Evolutionary conservation across 1,140 invertebrate species (phyloP).

Genomic region (Drosophila setifemur): DNA sequence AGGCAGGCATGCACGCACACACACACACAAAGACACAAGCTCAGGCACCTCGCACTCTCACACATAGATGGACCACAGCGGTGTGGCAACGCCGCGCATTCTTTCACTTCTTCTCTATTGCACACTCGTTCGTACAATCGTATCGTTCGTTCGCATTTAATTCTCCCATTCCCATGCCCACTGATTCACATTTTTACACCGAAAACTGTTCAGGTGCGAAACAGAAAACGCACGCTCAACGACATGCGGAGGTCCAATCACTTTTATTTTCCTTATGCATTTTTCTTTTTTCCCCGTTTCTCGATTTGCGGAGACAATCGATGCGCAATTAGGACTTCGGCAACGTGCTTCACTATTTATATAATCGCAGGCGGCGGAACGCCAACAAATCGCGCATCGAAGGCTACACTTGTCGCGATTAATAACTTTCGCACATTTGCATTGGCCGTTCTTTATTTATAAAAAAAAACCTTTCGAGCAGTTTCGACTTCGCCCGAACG

Average conservation of each 20-base stretch:
- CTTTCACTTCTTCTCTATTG: constrained; percentile 65
- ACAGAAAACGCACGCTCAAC: constrained; percentile 14
- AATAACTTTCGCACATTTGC: constrained; percentile 28
- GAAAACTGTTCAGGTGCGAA: constrained; percentile 36
- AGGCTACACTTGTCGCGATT: constrained; percentile 22
- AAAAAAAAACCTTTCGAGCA: constrained; percentile 74
- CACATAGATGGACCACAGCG: constrained; percentile 21
- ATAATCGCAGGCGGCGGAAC: constrained; percentile 52
- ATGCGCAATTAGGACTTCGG: constrained; percentile 68
- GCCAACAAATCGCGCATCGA: constrained; percentile 19
- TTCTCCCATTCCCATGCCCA: constrained; percentile 56
- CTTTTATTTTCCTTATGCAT: constrained; percentile 10
- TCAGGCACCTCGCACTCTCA: constrained; percentile 13
- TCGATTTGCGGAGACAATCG: constrained; percentile 35
- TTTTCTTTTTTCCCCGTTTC: constrained; percentile 18
- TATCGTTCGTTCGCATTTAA: constrained; percentile 56
- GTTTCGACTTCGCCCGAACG: constrained; percentile 80
- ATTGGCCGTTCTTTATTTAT: constrained; percentile 62
- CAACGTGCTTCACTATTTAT: constrained; percentile 68
- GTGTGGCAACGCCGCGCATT: constrained; percentile 70
- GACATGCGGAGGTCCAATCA: constrained; percentile 5
- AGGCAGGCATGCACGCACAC: constrained; percentile 41
- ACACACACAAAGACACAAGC: background rate
- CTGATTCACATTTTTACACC: constrained; percentile 63
- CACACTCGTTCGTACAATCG: constrained; percentile 69